Conservation (phyloP, 2,113 vertebrate genomes). For the Phyllostomus hastatus region DNA sequence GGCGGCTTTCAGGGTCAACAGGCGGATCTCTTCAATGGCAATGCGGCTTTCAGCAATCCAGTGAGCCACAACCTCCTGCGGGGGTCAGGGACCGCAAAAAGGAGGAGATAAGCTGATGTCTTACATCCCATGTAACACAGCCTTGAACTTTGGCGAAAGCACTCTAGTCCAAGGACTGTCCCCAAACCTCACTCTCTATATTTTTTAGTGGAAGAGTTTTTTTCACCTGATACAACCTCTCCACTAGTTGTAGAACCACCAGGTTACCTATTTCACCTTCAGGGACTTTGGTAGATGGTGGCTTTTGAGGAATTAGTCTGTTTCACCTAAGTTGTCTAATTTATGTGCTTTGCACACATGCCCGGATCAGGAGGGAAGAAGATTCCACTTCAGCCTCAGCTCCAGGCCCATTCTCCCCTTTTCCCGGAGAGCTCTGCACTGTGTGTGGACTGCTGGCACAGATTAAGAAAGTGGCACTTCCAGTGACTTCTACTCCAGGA, state of each 20-base stretch:
- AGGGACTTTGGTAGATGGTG: neutral
- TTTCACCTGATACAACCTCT: neutral
- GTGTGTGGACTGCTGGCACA: neutral
- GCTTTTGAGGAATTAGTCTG: neutral
- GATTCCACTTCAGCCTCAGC: neutral
- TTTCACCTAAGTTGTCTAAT: neutral
- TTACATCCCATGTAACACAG: fast-evolving
- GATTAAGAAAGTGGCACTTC: neutral
- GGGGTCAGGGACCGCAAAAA: neutral
- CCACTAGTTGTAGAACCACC: neutral
- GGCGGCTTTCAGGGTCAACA: slow-evolving; percentile 90
- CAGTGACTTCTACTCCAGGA: neutral
- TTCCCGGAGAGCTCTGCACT: neutral
- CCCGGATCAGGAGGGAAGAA: neutral
- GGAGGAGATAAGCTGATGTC: neutral
- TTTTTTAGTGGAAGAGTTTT: neutral
- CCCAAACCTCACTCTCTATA: neutral
- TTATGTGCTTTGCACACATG: neutral
- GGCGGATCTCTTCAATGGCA: slow-evolving; percentile 90
- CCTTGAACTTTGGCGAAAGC: neutral
- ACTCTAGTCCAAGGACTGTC: neutral
- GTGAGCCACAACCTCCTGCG: slow-evolving; percentile 93
- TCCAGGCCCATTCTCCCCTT: neutral
- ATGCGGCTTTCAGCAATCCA: slow-evolving; percentile 94
- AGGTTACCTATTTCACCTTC: neutral